A percentile compares a stretch with the other conserved stretches of the same genome.
These are phyloP conservation scores for Parauchenoglanis ngamensis DNA, from an alignment of 2,797 vertebrate species.

Conservation along the genomic window DNA sequence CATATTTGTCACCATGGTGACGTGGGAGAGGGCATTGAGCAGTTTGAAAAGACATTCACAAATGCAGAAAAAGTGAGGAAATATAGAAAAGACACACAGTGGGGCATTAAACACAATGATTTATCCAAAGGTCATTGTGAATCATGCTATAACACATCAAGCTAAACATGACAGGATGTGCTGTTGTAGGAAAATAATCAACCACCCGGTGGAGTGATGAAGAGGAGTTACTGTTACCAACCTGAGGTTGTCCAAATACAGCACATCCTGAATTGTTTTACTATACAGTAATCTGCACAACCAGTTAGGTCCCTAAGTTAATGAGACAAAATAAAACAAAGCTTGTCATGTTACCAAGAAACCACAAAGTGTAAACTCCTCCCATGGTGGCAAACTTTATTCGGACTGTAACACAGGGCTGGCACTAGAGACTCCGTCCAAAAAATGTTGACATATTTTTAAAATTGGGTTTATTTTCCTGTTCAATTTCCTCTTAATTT, in stretches of 20 bases:
- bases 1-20: slow-evolving; percentile 15
- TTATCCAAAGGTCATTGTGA: background rate
- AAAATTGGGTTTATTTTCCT: background rate
- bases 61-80: background rate
- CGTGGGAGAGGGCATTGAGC: background rate
- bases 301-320: background rate
- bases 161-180: background rate
- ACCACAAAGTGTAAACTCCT: background rate
- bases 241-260: background rate
- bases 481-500: background rate
- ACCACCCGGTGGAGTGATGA: background rate
- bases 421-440: background rate
- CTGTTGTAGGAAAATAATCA: background rate
- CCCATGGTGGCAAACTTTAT: background rate
- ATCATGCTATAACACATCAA: background rate
- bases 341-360: background rate
- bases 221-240: background rate
- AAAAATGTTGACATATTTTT: background rate
- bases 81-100: slow-evolving; percentile 7
- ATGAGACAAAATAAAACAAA: background rate
- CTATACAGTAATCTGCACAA: background rate
- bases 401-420: background rate
- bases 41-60: background rate
- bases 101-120: background rate
- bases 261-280: background rate